phyloP scores from a whole-genome alignment of 2,113 vertebrate species.

The Manacus vitellinus region DNA sequence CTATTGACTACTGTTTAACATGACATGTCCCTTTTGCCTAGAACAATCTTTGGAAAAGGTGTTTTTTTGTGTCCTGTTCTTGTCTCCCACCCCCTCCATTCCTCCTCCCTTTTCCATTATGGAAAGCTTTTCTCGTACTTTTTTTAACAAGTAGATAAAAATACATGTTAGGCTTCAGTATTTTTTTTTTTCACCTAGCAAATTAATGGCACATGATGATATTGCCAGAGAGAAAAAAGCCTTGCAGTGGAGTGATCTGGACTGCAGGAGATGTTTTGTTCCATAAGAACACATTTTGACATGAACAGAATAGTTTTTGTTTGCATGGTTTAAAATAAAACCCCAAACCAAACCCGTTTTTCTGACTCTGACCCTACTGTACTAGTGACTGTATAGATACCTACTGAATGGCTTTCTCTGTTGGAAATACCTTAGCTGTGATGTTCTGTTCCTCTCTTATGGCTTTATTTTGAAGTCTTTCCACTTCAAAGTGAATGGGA shows the following conservation, averaged over 20 bases:
- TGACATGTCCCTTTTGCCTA: constrained; percentile 79
- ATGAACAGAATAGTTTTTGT: not conserved
- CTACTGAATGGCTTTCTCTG: not conserved
- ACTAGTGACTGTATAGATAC: not conserved
- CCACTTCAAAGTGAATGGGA: not conserved
- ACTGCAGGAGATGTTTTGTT: constrained; percentile 38
- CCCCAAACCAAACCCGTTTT: not conserved
- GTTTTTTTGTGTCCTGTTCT: constrained; percentile 41
- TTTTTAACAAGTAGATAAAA: constrained; percentile 54
- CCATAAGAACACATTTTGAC: not conserved
- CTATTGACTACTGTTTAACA: constrained; percentile 86
- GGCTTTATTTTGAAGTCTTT: not conserved
- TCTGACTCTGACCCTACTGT: not conserved
- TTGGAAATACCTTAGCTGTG: not conserved
- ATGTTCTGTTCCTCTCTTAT: not conserved
- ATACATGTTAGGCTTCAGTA: not conserved
- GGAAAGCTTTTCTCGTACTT: constrained; percentile 38
- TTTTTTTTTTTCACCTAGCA: not conserved
- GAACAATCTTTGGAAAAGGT: constrained; percentile 61
- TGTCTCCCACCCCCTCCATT: constrained; percentile 27
- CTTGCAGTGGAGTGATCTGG: constrained; percentile 10
- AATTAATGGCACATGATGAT: constrained; percentile 28
- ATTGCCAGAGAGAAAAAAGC: not conserved
- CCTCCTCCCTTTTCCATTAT: constrained; percentile 39
- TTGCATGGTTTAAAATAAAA: not conserved